A percentile compares a stretch with the other conserved stretches of the same genome.
Evolutionary conservation across 2,113 vertebrate species (phyloP).

Genomic region (Ceyx melanurus): DNA sequence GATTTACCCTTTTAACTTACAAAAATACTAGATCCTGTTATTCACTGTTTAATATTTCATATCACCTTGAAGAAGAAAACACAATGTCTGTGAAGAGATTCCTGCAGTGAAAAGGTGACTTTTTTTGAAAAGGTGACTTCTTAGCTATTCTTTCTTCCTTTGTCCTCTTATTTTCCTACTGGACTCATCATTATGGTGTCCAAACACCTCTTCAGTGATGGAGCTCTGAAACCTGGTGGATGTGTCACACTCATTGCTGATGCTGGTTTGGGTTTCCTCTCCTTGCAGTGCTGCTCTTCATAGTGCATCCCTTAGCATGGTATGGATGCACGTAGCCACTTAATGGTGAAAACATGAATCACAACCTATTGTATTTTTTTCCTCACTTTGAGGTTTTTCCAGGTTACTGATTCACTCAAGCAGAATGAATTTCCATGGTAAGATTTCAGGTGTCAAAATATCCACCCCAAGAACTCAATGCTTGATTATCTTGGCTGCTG

Average conservation of each 20-base stretch:
- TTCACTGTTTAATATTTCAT: background rate
- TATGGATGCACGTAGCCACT: background rate
- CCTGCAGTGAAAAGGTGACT: background rate
- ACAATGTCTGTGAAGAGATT: background rate
- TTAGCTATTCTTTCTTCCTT: background rate
- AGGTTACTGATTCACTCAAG: conserved; percentile 46
- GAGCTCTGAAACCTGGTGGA: background rate
- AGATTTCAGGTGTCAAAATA: conserved; percentile 38
- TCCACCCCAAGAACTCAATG: background rate
- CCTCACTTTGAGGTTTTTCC: conserved; percentile 16
- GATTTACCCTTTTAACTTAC: background rate
- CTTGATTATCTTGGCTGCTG: conserved; percentile 47
- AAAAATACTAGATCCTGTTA: background rate
- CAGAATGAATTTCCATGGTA: background rate
- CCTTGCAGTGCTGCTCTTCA: background rate
- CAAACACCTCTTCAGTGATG: background rate
- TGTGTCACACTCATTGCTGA: background rate
- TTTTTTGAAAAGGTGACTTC: background rate
- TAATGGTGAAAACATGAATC: conserved; percentile 27
- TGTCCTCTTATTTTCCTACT: background rate
- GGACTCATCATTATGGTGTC: background rate
- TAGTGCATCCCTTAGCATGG: background rate
- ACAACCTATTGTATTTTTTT: conserved; percentile 33
- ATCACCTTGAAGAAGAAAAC: background rate
- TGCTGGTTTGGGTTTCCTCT: background rate